Base-by-base conservation (phyloP, 23 tunicate genomes). In the Trididemnum miniatum region DNA sequence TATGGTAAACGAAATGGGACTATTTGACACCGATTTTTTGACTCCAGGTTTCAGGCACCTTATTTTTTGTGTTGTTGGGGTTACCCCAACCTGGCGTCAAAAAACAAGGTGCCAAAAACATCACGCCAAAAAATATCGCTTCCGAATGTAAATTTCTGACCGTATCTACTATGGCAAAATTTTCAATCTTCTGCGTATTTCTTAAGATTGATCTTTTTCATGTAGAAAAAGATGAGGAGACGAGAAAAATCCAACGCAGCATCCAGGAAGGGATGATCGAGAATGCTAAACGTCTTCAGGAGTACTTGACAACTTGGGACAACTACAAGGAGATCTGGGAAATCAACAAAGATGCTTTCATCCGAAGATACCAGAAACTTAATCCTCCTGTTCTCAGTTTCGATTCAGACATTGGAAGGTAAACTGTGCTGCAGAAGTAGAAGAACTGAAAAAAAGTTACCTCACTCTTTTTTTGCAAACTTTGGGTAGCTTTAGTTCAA, bases 391-490 rank as follows among this genome's bases (percentile, higher is more conserved):
- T 95, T 18, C 63, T 89, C 30, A 89, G 95, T 35, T 95, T 95
- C 67, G 99, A 95, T 82, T 88, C 99, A 33, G 99, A 95, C 69
- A 85, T 89, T 52, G 99, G 97, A 72, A 85, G 99, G 97, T 92
- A 57, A 3, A 44, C n/a, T n/a, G n/a, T n/a, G n/a, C n/a, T n/a
- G n/a, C n/a, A n/a, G n/a, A n/a, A n/a, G n/a, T n/a, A n/a, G n/a
- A n/a, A n/a, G n/a, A 51, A 51, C 18, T 51, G 20, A 51, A 51
- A 51, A 22, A 65, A 65, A 22, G 28, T 12, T 22, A 65, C 25
- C 26, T 22, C 12, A 65, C 12, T 18, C n/a, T 65, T 20, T 25
- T 12, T 22, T 20, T 12, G 24, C 28, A 12, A 22, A 23, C 23
- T 25, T 25, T 20, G 26, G 12, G 23, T 12, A 20, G 26, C 23